A percentile compares a stretch with the other conserved stretches of the same genome.
phyloP scores from a whole-genome alignment of 1,140 invertebrate species.

The Ericerus pela region DNA sequence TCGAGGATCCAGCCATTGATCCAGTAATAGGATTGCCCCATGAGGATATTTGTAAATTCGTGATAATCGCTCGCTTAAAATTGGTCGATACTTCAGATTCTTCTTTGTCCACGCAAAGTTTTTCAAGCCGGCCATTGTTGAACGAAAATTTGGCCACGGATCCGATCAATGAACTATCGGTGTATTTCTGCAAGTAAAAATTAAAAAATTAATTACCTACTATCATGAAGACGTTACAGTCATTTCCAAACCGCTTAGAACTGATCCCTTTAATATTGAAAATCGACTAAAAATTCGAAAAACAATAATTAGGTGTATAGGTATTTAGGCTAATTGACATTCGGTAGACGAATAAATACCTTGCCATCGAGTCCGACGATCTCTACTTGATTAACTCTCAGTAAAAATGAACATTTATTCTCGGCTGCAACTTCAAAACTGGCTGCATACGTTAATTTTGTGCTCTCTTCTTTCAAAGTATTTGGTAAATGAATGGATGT shows the following conservation, averaged over 20 bases:
- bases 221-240: too few species aligned
- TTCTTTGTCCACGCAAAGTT: background rate
- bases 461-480: background rate
- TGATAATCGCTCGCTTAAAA: background rate
- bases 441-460: background rate
- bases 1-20: background rate
- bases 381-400: background rate
- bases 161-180: background rate
- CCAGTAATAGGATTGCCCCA: background rate
- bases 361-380: background rate
- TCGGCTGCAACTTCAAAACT: background rate
- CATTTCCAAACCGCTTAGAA: too few species aligned
- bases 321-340: background rate
- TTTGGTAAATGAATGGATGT: slow-evolving; percentile 4
- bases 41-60: slow-evolving; percentile 5
- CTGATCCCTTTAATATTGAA: too few species aligned
- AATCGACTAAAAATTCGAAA: too few species aligned
- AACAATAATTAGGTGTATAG: too few species aligned
- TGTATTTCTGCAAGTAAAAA: background rate
- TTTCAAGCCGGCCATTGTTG: background rate
- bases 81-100: background rate
- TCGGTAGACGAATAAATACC: background rate
- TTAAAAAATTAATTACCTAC: too few species aligned
- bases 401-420: background rate
- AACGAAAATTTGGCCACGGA: background rate